These are phyloP conservation scores for Alloscopus bannaensis DNA, from an alignment of 2,888 invertebrate species.

Conservation along the genomic window DNA sequence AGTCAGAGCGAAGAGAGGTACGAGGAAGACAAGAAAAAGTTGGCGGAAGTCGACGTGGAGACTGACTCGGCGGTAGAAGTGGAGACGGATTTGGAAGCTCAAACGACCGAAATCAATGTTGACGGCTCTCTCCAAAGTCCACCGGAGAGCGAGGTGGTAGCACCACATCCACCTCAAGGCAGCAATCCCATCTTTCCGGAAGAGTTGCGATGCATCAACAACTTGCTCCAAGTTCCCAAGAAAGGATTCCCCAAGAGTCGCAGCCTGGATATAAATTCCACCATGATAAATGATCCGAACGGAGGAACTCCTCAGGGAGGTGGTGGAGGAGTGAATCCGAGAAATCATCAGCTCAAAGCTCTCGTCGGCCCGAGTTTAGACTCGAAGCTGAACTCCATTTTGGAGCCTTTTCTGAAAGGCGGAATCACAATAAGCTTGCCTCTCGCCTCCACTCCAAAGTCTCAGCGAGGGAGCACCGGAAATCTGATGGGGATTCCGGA, in stretches of 20 bases:
- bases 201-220: conserved; percentile 66
- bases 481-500: conserved; percentile 66
- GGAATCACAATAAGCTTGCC: conserved; percentile 62
- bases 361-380: conserved; percentile 72
- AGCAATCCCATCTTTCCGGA: conserved; percentile 54
- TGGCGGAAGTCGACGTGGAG: conserved; percentile 62
- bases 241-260: conserved; percentile 76
- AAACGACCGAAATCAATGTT: conserved; percentile 40
- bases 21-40: conserved; percentile 51
- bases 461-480: conserved; percentile 46
- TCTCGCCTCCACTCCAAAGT: conserved; percentile 43
- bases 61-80: conserved; percentile 72
- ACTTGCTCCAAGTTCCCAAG: conserved; percentile 76
- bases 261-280: conserved; percentile 77
- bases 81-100: conserved; percentile 67
- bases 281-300: conserved; percentile 48
- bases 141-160: conserved; percentile 30
- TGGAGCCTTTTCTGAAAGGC: conserved; percentile 55
- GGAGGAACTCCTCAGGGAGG: conserved; percentile 8
- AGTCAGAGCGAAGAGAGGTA: conserved; percentile 46
- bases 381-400: conserved; percentile 72
- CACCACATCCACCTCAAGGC: conserved; percentile 9
- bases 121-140: conserved; percentile 35
- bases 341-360: conserved; percentile 66
- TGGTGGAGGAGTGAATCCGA: conserved; percentile 11